Evolutionary conservation across 2,797 vertebrate species (phyloP), one percentile per base, ranked within the genome.

Genomic region (Rhinichthys osculus): DNA sequence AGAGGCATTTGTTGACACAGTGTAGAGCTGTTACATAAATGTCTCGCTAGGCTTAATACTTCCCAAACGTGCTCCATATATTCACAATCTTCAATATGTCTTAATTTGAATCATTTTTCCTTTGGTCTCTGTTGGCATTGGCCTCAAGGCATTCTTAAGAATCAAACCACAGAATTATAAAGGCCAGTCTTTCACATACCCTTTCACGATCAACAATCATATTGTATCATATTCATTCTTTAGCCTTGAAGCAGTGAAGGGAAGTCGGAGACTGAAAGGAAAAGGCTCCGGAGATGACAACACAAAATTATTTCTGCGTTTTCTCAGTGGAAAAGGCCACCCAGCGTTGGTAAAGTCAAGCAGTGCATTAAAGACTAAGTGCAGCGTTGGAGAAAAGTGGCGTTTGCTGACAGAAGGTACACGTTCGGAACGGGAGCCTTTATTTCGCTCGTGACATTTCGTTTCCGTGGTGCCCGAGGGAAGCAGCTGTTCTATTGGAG

Each of bases 391-490:
- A 59, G 47, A 33, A 87, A 88, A 66, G 50, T 70, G 52, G 27
- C 10, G 54, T 69, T 83, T 85, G 79, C 78, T 88, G 87, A 86
- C 85, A 84, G 81, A 88, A 82, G 66, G 78, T 79, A 86, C 62
- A 40, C 27, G 78, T 70, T 69, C 38, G 9, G 87, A 90, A 80
- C 59, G 35, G 85, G 86, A 88, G 57, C 81, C 81, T 90, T 84
- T 88, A 85, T 85, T 89, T 89, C 73, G 42, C 67, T 76, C 52
- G 44, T 89, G 88, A 91, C 89, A 91, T 90, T 90, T 88, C 10
- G 52, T 84, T 87, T 82, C 57, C 40, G 54, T 40, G 54, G 66
- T 11, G 82, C 79, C 67, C 33, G 38, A 30, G 84, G 79, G 42
- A 76, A 42, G 72, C 50, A 79, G 38, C 76, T 83, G 80, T 70